phyloP scores from a whole-genome alignment of 1,140 invertebrate genomes.

The Drosophila sucinea region DNA sequence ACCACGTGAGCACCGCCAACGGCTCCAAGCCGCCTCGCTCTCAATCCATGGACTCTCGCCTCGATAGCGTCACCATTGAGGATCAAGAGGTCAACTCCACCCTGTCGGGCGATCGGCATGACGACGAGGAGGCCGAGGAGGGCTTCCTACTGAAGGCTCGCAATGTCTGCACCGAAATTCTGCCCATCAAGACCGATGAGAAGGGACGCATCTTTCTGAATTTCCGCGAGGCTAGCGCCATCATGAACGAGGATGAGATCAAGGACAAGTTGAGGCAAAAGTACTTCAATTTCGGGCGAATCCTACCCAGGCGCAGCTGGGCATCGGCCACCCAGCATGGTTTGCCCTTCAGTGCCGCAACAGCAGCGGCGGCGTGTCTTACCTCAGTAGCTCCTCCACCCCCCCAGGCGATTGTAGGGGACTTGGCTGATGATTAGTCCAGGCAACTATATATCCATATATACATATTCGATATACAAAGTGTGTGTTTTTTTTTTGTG shows the following conservation, averaged over 20 bases:
- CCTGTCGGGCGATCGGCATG: slow-evolving; percentile 20
- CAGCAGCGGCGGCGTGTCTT: slow-evolving; percentile 9
- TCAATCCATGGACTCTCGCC: slow-evolving; percentile 72
- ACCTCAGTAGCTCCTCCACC: slow-evolving; percentile 50
- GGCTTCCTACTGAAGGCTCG: slow-evolving; percentile 77
- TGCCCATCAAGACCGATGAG: slow-evolving; percentile 81
- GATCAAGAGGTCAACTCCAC: slow-evolving; percentile 34
- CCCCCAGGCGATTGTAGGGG: slow-evolving; percentile 50
- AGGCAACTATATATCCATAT: neutral
- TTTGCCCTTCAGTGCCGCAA: slow-evolving; percentile 59
- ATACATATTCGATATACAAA: neutral
- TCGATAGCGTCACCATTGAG: slow-evolving; percentile 60
- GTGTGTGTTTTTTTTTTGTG: neutral
- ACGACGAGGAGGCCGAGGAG: slow-evolving; percentile 57
- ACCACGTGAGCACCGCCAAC: slow-evolving; percentile 54
- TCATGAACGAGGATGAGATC: slow-evolving; percentile 82
- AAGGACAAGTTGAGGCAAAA: slow-evolving; percentile 79
- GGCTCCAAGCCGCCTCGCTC: slow-evolving; percentile 57
- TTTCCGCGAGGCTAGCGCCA: slow-evolving; percentile 78
- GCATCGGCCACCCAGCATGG: slow-evolving; percentile 76
- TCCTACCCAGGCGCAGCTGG: slow-evolving; percentile 76
- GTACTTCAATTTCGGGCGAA: slow-evolving; percentile 78
- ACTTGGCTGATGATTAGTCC: slow-evolving; percentile 68
- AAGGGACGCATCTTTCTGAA: slow-evolving; percentile 81
- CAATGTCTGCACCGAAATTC: slow-evolving; percentile 81